Conservation (phyloP, 2,888 invertebrate genomes). For the Biston betularia region DNA sequence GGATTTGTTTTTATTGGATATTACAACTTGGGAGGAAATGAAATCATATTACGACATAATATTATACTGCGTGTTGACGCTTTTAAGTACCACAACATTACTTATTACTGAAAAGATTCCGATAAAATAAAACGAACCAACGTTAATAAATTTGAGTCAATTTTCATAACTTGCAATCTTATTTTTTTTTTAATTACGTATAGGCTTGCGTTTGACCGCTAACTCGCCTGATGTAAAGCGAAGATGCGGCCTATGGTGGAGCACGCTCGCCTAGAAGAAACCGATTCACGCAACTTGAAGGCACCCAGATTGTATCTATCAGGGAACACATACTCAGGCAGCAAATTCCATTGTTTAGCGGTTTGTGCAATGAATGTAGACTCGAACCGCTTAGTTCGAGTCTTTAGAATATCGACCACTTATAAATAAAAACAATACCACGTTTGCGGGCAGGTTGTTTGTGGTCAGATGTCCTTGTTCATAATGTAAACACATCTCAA, state of each 20-base stretch:
- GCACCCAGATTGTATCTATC: too few species aligned
- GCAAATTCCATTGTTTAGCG: too few species aligned
- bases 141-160: constrained; percentile 17
- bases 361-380: too few species aligned
- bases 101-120: constrained; percentile 3
- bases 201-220: too few species aligned
- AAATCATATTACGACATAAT: constrained; percentile 45
- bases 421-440: neutral
- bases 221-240: too few species aligned
- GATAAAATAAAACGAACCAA: constrained; percentile 4
- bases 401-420: too few species aligned
- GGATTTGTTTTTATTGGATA: constrained; percentile 52
- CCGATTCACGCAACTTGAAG: too few species aligned
- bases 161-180: constrained; percentile 11
- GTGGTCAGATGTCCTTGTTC: constrained; percentile 36
- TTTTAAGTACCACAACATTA: constrained; percentile 17
- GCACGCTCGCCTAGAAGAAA: too few species aligned
- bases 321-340: too few species aligned
- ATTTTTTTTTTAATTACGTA: too few species aligned
- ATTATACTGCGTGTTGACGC: constrained; percentile 30
- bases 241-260: too few species aligned
- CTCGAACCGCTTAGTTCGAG: neutral
- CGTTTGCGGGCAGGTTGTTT: constrained; percentile 18
- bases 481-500: neutral
- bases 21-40: constrained; percentile 38